Percentiles rank a stretch among this genome's conserved stretches.
phyloP scores from a whole-genome alignment of 2,113 vertebrate species.

The Macrotis lagotis region DNA sequence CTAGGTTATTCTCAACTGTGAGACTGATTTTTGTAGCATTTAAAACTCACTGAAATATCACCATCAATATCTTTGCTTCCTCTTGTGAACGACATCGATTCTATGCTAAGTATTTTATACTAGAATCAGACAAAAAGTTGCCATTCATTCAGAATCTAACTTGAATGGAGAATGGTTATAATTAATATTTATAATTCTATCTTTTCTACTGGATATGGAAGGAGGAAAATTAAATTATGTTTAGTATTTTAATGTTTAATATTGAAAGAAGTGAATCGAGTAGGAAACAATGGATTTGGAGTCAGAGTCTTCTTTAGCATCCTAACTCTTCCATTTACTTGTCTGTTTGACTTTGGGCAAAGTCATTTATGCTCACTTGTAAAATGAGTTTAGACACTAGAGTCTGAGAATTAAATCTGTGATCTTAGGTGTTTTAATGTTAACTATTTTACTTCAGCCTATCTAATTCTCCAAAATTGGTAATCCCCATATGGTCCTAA shows the following conservation, averaged over 20 bases:
- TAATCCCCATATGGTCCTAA: not conserved
- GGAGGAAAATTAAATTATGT: not conserved
- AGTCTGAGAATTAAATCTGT: not conserved
- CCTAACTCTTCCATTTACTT: not conserved
- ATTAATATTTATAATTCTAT: not conserved
- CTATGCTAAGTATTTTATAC: not conserved
- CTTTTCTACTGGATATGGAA: not conserved
- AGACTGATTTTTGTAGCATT: not conserved
- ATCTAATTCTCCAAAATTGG: not conserved
- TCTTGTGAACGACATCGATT: not conserved
- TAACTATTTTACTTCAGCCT: not conserved
- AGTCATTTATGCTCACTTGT: not conserved
- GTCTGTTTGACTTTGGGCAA: too few species aligned
- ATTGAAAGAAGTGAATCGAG: not conserved
- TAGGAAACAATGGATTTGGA: not conserved
- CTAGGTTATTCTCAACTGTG: not conserved
- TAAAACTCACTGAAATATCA: not conserved
- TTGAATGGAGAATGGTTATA: not conserved
- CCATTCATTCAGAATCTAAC: not conserved
- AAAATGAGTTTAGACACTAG: not conserved
- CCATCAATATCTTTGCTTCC: not conserved
- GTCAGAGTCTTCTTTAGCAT: not conserved
- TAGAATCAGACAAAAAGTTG: not conserved
- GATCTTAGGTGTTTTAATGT: not conserved
- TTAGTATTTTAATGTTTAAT: not conserved